phyloP scores from a whole-genome alignment of 2,797 vertebrate species.

The Spea hammondii region DNA sequence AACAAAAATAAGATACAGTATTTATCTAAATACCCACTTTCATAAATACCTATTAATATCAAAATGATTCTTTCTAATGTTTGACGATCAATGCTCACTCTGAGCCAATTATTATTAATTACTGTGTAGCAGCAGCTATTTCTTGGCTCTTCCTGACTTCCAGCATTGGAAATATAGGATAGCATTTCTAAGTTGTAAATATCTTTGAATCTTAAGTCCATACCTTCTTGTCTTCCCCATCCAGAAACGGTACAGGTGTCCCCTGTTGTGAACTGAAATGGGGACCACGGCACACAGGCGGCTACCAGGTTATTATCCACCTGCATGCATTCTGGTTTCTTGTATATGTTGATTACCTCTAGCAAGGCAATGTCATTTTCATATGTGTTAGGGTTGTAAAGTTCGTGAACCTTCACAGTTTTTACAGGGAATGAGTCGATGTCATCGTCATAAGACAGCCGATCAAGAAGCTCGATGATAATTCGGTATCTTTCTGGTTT shows the following conservation, averaged over 20 bases:
- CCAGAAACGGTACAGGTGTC: constrained; percentile 85
- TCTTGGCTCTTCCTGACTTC: too few species aligned
- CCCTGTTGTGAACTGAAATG: constrained; percentile 73
- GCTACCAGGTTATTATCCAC: constrained; percentile 62
- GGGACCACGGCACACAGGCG: constrained; percentile 86
- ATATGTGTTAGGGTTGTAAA: constrained; percentile 70
- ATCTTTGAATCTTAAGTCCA: constrained; percentile 15
- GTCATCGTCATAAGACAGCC: constrained; percentile 7
- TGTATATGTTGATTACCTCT: constrained; percentile 63
- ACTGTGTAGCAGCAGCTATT: too few species aligned
- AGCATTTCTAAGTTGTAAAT: too few species aligned
- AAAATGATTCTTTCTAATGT: too few species aligned
- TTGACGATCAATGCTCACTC: too few species aligned
- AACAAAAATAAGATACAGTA: too few species aligned
- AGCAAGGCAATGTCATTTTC: constrained; percentile 92
- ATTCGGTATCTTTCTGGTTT: constrained; percentile 66
- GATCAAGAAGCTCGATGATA: constrained; percentile 76
- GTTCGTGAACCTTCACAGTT: constrained; percentile 74
- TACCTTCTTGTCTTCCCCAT: constrained; percentile 83
- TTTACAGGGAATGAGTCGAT: constrained; percentile 62
- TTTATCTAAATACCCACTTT: too few species aligned
- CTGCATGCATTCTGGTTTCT: constrained; percentile 55
- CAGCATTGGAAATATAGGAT: too few species aligned
- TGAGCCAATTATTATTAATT: too few species aligned
- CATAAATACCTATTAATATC: too few species aligned